These are phyloP conservation scores for Cladorhizidae sp. DNA, from an alignment of 37 sponge, comb jelly and placozoan species.

Conservation along the genomic window DNA sequence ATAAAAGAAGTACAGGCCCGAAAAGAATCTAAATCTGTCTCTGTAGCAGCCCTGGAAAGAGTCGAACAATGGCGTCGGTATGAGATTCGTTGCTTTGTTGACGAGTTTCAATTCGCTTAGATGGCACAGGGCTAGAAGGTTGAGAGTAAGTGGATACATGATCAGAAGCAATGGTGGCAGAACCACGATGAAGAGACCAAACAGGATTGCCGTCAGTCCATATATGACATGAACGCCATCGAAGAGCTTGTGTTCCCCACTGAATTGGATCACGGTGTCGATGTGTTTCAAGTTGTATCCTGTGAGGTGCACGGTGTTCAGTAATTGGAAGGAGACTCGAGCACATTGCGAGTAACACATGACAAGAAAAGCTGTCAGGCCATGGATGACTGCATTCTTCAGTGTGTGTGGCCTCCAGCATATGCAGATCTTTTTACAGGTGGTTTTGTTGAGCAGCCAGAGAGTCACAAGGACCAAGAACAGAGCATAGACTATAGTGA, in stretches of 20 bases:
- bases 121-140: background rate
- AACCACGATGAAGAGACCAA: slow-evolving; percentile 1
- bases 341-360: slow-evolving; percentile 42
- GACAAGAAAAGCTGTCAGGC: slow-evolving; percentile 42
- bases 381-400: slow-evolving; percentile 22
- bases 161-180: slow-evolving; percentile 41
- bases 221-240: slow-evolving; percentile 25
- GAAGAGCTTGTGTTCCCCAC: slow-evolving; percentile 38
- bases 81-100: background rate
- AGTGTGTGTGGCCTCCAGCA: background rate
- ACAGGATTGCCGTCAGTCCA: slow-evolving; percentile 40
- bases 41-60: slow-evolving; percentile 44
- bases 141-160: slow-evolving; percentile 21
- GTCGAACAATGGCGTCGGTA: slow-evolving; percentile 34
- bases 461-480: slow-evolving; percentile 1
- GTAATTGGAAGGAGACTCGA: slow-evolving; percentile 20
- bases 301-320: background rate
- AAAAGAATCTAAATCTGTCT: slow-evolving; percentile 41
- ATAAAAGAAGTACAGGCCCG: slow-evolving; percentile 58
- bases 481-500: slow-evolving; percentile 35
- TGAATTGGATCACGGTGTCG: background rate
- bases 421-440: background rate
- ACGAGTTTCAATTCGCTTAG: slow-evolving; percentile 14
- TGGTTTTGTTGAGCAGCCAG: background rate
- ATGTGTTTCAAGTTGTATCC: background rate